Evolutionary conservation across 2,888 invertebrate genomes (phyloP), one percentile per base, ranked within the genome.

Genomic region (Creontiades dilutus): DNA sequence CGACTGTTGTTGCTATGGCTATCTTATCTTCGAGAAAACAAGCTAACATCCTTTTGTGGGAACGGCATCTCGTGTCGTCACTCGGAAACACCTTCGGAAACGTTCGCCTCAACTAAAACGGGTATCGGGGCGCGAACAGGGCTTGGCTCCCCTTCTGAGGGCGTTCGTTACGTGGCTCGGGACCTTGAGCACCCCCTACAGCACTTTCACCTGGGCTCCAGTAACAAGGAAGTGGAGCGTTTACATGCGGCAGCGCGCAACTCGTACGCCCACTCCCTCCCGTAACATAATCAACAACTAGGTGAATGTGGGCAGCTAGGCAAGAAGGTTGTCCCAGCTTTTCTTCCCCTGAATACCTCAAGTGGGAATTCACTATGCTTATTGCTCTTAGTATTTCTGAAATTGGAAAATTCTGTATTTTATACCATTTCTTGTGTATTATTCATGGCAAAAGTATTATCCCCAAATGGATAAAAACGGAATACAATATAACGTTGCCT

Each of bases 181-280:
- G 85, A 85, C 85, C 85, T 85, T 85, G 85, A 85, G 61, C 85
- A 85, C 85, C 85, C 85, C 61, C 85, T 28, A 52, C 52, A 82
- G 13, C 85, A 85, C 85, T 85, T 85, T 85, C 85, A 85, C 85
- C 19, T 61, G 19, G 46, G 37, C 85, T 85, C 16, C 28, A 61
- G 57, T 61, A 85, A 85, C 85, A 61, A 85, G 85, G 85, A 85
- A 85, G 85, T 85, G 37, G 85, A 85, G 85, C 85, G 46, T 57
- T 85, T 61, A 85, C 28, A 85, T 28, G 61, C 57, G 85, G 57
- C 85, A 57, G 85, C 48, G 82, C n/a, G 82, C 82, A 82, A 82
- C 82, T 52, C 47, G 52, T 27, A 82, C 82, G 82, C 82, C 82
- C 82, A 82, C 81, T 47, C 81, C 47, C 82, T 0, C 27, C n/a